Conservation (phyloP, 2,113 vertebrate genomes). For the Lamprotornis superbus region DNA sequence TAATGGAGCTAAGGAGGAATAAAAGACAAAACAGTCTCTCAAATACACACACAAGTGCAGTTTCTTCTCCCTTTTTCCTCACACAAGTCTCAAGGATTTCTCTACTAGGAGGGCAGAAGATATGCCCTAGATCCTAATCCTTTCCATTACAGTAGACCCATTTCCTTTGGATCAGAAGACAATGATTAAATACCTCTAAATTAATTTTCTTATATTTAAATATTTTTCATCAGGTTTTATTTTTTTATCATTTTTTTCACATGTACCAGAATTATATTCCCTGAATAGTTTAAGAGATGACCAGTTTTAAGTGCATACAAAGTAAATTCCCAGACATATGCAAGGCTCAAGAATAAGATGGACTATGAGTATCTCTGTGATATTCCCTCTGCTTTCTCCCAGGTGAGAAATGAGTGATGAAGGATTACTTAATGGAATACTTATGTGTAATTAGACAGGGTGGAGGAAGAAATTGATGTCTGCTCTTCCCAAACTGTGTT, state of each 20-base stretch:
- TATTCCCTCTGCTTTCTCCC: background rate
- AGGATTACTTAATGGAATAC: background rate
- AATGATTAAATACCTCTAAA: background rate
- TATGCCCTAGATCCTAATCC: background rate
- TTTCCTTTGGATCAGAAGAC: background rate
- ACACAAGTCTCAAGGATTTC: background rate
- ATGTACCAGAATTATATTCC: background rate
- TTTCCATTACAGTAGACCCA: background rate
- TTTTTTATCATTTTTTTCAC: background rate
- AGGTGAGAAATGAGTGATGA: background rate
- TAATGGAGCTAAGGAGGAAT: background rate
- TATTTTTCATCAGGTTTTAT: background rate
- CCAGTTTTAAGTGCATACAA: background rate
- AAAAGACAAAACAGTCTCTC: background rate
- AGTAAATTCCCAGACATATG: background rate
- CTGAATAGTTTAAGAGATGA: background rate
- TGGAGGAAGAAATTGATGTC: background rate
- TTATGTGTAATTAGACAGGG: background rate
- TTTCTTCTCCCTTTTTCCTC: background rate
- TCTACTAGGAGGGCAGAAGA: background rate
- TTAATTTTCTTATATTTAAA: background rate
- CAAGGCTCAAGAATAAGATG: background rate
- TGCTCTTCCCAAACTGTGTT: background rate
- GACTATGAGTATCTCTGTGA: background rate
- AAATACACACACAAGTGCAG: rapidly evolving